Evolutionary conservation across 2,888 invertebrate species (phyloP), one percentile per base, ranked within the genome.

Genomic region (Liodrosophila aerea): DNA sequence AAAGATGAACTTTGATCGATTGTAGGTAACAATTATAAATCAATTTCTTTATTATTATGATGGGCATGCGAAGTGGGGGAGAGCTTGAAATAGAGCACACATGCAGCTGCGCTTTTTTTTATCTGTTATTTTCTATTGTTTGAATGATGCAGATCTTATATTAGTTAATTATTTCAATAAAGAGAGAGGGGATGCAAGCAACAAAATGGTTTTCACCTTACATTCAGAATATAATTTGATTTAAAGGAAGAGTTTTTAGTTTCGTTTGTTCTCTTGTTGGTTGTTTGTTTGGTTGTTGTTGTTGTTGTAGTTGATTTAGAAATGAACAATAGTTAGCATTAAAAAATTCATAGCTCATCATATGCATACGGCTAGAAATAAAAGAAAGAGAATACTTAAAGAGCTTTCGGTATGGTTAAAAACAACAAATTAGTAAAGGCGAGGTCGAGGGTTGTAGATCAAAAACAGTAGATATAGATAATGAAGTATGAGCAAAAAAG

Each of bases 321-420:
- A 82, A 78, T 78, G 49, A 77, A 77, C 64, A 76, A 64, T 60
- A 60, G 72, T 69, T 77, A 80, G 69, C 66, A 73, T 64, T 76
- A 82, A 76, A 82, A 75, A 85, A 83, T 64, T 80, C 85, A 77
- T 68, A 81, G 64, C 63, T 86, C 76, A 73, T 87, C 85, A 73
- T 58, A 78, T 70, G 73, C 76, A 85, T 75, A 86, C 62, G 69
- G 80, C 86, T 87, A 85, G 86, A 85, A 87, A 78, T 74, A 83
- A 84, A 83, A 87, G 73, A 76, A 78, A 78, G 65, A 83, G 68
- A 76, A 73, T 73, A 74, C 64, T 59, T 75, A 64, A 69, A 64
- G 63, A 73, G 69, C 53, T 61, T 61, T 72, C 72, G 66, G 39
- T 36, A 54, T 54, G 61, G 64, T 69, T 53, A 69, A 64, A 50